Evolutionary conservation across 2,888 invertebrate genomes (phyloP), one percentile per base, ranked within the genome.

Genomic region (Drosophila pullipes): DNA sequence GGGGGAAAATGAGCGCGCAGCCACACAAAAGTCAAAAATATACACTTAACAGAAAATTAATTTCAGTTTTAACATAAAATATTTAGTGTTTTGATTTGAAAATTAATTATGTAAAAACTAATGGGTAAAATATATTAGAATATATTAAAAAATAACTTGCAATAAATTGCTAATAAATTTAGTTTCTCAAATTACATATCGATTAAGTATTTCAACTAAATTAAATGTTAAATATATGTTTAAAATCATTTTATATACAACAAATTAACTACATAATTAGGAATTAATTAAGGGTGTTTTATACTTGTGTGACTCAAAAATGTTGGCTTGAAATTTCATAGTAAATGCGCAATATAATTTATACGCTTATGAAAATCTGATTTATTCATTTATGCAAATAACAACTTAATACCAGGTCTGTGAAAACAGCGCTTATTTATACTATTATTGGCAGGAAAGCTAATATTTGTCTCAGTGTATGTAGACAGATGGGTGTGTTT

Each of bases 401-500:
- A 47, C 16, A 22, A 22, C 13, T 7, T 22, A 22, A 16, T 7
- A 22, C 22, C 13, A 16, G 9, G 13, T 25, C 1, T 47, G 2
- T 47, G 47, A 4, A 25, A 47, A 25, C 47, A 47, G 7, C 0
- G 4, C 16, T 22, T 22, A 22, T 47, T 22, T 22, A 2, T 22
- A 16, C 47, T 4, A 47, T 2, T 47, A 28, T 16, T 16, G 16
- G 0, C 25, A 22, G 35, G 30, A 31, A 25, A 10, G 10, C 9
- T 1, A 5, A 6, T 30, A 33, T 74, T 71, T 72, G 37, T 31
- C n/a, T 1, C 58, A 73, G 80, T 80, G 78, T 52, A 58, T 33
- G 30, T 7, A 41, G 61, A 35, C 54, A 50, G 58, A 67, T 59
- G 59, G 7, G 22, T 33, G 16, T 16, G 57, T 31, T 31, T 58